Percentiles rank a stretch among this genome's conserved stretches.
These are phyloP conservation scores for Thunnus albacares DNA, from an alignment of 2,797 vertebrate genomes.

Conservation along the genomic window DNA sequence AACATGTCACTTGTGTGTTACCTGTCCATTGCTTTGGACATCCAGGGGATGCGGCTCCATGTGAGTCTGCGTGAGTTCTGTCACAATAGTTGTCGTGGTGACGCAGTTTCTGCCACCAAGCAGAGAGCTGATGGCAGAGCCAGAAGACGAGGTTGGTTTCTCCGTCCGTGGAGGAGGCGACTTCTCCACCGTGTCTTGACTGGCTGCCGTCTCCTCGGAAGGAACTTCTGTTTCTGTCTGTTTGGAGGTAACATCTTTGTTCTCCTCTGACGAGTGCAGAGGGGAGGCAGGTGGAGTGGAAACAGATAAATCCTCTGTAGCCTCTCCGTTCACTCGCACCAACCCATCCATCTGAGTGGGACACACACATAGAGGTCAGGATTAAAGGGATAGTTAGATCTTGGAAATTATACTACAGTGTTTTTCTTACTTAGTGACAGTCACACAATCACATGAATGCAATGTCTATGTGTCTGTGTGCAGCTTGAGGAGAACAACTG, in stretches of 20 bases:
- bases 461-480: not conserved
- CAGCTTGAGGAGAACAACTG: not conserved
- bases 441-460: not conserved
- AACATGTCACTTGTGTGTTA: conserved; percentile 39
- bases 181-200: conserved; percentile 36
- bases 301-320: conserved; percentile 47
- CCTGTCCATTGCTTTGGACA: conserved; percentile 68
- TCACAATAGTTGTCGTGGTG: conserved; percentile 86
- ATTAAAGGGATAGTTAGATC: not conserved
- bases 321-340: conserved; percentile 90
- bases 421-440: not conserved
- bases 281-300: conserved; percentile 35
- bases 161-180: conserved; percentile 36
- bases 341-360: conserved; percentile 86
- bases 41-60: conserved; percentile 71
- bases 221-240: conserved; percentile 29
- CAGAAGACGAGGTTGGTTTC: conserved; percentile 38
- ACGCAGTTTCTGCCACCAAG: conserved; percentile 80
- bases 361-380: conserved; percentile 27
- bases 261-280: conserved; percentile 33
- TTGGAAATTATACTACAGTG: too few species aligned
- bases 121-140: conserved; percentile 79
- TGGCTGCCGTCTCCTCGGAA: conserved; percentile 20
- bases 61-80: conserved; percentile 82
- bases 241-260: conserved; percentile 28